These are phyloP conservation scores for Cololabis saira DNA, from an alignment of 2,113 vertebrate genomes.

Conservation along the genomic window DNA sequence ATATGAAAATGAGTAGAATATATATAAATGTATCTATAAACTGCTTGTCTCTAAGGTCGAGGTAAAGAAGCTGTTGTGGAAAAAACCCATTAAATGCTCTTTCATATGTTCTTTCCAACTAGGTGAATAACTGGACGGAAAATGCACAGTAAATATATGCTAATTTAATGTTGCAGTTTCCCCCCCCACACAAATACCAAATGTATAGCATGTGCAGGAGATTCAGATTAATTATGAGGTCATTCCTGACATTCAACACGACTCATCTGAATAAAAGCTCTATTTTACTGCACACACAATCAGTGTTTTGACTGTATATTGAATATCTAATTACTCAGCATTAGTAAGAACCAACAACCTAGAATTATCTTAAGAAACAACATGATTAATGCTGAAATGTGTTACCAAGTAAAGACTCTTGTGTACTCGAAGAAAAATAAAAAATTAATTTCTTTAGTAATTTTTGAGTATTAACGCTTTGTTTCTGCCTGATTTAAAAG, in stretches of 20 bases:
- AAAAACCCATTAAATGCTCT: no score
- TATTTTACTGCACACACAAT: constrained; percentile 24
- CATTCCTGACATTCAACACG: constrained; percentile 23
- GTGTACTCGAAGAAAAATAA: background rate
- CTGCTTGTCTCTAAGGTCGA: background rate
- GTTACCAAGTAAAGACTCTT: no score
- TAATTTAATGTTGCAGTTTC: background rate
- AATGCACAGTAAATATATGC: constrained; percentile 2
- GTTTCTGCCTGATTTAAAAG: background rate
- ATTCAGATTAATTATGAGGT: constrained; percentile 24
- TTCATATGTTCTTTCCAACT: no score
- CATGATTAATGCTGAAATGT: constrained; percentile 29
- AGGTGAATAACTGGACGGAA: no score
- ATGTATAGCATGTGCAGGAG: no score
- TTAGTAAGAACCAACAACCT: background rate
- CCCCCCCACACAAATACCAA: background rate
- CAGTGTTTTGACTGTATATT: constrained; percentile 19
- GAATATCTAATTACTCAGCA: constrained; percentile 33
- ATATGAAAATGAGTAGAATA: background rate
- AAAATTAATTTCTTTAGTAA: background rate
- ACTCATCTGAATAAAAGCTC: constrained; percentile 7
- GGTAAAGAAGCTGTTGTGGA: no score
- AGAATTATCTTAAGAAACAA: constrained; percentile 1
- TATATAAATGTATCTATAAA: background rate
- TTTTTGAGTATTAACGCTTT: constrained; percentile 4